Conservation (phyloP, 2,797 vertebrate genomes). For the Taeniopygia guttata region DNA sequence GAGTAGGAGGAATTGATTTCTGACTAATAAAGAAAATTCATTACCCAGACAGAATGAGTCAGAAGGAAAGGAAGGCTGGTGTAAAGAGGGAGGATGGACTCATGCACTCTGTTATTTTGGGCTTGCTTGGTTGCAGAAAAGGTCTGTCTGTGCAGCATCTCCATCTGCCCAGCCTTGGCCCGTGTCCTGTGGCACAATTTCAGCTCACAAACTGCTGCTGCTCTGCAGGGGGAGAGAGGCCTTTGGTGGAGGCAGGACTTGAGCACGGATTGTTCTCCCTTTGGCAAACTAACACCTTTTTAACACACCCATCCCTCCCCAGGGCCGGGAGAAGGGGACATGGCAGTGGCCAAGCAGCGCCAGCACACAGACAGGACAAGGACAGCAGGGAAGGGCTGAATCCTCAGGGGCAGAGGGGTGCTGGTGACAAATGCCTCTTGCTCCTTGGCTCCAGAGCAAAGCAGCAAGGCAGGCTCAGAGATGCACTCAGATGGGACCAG, state of each 20-base stretch:
- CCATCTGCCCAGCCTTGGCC: constrained; percentile 22
- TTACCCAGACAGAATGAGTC: constrained; percentile 49
- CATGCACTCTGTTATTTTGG: not conserved
- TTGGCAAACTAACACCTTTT: not conserved
- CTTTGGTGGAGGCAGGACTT: not conserved
- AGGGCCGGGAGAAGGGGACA: not conserved
- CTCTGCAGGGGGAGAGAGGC: not conserved
- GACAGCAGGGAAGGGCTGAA: not conserved
- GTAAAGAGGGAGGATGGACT: constrained; percentile 27
- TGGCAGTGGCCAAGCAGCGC: not conserved
- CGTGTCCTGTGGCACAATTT: fast-evolving
- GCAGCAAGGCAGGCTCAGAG: not conserved
- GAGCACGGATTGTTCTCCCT: not conserved
- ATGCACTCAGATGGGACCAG: not conserved
- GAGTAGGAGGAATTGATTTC: constrained; percentile 54
- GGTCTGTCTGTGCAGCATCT: not conserved
- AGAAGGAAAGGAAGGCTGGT: constrained; percentile 43
- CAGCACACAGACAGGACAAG: not conserved
- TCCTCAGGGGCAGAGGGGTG: not conserved
- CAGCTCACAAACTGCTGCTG: not conserved
- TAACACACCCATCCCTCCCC: fast-evolving
- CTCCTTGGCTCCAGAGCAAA: not conserved
- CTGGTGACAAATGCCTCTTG: not conserved
- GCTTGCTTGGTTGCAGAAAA: not conserved
- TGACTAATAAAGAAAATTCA: constrained; percentile 60